phyloP scores from a whole-genome alignment of 2,797 vertebrate species.

The Tamandua tetradactyla region DNA sequence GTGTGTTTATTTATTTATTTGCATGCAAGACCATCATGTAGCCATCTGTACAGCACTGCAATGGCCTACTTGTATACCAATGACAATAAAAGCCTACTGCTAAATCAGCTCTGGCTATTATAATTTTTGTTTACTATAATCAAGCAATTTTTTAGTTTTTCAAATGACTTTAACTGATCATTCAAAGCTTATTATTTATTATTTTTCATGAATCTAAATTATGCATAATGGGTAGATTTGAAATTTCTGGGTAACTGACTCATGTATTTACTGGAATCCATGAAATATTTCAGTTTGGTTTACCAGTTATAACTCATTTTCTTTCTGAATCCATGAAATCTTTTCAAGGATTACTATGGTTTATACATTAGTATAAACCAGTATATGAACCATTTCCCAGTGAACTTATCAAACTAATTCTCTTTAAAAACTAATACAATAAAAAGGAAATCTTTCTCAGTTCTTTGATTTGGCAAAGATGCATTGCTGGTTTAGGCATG shows the following conservation, averaged over 20 bases:
- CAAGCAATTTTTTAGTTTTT: background rate
- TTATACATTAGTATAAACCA: constrained; percentile 54
- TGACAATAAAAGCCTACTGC: background rate
- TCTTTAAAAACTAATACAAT: background rate
- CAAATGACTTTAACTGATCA: background rate
- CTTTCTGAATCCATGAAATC: constrained; percentile 29
- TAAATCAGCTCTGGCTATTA: background rate
- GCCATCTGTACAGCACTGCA: background rate
- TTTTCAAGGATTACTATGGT: constrained; percentile 1
- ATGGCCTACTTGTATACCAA: background rate
- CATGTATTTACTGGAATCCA: background rate
- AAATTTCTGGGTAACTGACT: background rate
- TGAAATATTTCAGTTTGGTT: background rate
- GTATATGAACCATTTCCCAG: constrained; percentile 7
- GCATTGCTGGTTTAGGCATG: background rate
- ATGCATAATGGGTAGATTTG: background rate
- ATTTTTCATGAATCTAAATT: background rate
- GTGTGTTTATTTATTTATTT: background rate
- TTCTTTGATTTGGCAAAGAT: background rate
- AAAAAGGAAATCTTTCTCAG: background rate
- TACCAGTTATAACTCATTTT: constrained; percentile 48
- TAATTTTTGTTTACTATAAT: background rate
- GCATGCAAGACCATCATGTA: background rate
- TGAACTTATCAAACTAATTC: background rate
- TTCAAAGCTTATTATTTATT: background rate